Evolutionary conservation across 2,113 vertebrate species (phyloP).

Genomic region (Strix uralensis): DNA sequence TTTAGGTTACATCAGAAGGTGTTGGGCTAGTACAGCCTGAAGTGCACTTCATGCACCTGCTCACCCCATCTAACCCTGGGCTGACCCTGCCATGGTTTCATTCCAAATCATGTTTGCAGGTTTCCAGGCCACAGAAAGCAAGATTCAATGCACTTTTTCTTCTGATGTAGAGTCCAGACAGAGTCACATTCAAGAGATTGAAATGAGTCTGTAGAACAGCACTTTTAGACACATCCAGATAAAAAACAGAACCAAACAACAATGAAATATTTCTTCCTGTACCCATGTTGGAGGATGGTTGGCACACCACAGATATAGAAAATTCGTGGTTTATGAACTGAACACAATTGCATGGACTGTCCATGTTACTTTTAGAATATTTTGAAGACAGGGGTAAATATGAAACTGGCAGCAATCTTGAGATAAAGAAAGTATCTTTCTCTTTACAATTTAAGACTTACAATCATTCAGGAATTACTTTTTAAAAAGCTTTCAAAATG

Average conservation of each 20-base stretch:
- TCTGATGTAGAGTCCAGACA: accelerated
- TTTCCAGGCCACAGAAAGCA: not conserved
- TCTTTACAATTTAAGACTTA: not conserved
- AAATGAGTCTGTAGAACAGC: not conserved
- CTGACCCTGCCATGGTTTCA: not conserved
- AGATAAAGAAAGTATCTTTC: not conserved
- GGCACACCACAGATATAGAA: too few species aligned
- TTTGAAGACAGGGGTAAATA: not conserved
- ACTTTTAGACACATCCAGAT: not conserved
- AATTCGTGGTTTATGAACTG: not conserved
- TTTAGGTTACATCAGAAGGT: not conserved
- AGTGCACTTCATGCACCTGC: too few species aligned
- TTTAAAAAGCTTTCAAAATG: not conserved
- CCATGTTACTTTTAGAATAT: not conserved
- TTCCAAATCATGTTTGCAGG: not conserved
- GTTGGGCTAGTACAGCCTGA: accelerated
- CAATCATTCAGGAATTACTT: not conserved
- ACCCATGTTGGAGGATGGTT: not conserved
- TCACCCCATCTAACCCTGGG: not conserved
- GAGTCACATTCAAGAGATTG: not conserved
- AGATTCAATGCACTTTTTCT: not conserved
- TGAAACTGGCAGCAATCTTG: not conserved
- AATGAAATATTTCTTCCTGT: not conserved
- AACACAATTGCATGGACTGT: not conserved
- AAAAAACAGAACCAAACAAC: not conserved